A percentile compares a stretch with the other conserved stretches of the same genome.
phyloP scores from a whole-genome alignment of 92 coral and sea anemone species.

The Paramuricea clavata region DNA sequence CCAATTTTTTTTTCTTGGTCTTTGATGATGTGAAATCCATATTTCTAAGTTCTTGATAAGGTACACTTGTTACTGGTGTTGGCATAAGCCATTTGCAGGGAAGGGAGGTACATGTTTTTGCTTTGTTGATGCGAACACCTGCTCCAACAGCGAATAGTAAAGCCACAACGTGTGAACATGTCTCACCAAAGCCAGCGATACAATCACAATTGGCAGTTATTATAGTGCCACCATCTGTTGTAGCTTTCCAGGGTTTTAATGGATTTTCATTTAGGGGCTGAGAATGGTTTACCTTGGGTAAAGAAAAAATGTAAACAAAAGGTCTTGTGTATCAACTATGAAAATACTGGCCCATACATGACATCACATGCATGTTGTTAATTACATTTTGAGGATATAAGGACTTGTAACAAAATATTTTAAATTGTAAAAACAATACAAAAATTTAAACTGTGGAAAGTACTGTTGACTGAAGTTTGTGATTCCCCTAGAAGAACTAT shows the following conservation, averaged over 20 bases:
- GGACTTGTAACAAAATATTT: not conserved
- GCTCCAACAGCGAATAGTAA: conserved; percentile 45
- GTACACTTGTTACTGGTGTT: conserved; percentile 55
- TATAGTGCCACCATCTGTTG: conserved; percentile 20
- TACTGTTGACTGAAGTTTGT: too few relatives aligned
- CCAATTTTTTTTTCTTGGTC: conserved; percentile 66
- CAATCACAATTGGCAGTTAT: conserved; percentile 47
- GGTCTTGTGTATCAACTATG: not conserved
- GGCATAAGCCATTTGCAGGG: conserved; percentile 82
- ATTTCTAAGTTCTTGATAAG: conserved; percentile 63
- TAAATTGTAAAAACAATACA: not conserved
- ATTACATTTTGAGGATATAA: not conserved
- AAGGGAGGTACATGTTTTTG: conserved; percentile 67
- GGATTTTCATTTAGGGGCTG: conserved; percentile 35
- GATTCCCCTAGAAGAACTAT: not conserved
- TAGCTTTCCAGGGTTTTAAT: conserved; percentile 51
- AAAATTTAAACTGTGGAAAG: not conserved
- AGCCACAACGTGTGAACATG: conserved; percentile 51
- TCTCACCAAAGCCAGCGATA: conserved; percentile 37
- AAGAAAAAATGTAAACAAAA: not conserved
- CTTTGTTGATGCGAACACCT: not conserved
- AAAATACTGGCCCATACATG: not conserved
- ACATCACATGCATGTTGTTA: not conserved
- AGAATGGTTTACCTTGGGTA: conserved; percentile 49
- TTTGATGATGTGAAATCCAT: conserved; percentile 70